Evolutionary conservation across 2,797 vertebrate species (phyloP).

Genomic region (Tympanoctomys barrerae): DNA sequence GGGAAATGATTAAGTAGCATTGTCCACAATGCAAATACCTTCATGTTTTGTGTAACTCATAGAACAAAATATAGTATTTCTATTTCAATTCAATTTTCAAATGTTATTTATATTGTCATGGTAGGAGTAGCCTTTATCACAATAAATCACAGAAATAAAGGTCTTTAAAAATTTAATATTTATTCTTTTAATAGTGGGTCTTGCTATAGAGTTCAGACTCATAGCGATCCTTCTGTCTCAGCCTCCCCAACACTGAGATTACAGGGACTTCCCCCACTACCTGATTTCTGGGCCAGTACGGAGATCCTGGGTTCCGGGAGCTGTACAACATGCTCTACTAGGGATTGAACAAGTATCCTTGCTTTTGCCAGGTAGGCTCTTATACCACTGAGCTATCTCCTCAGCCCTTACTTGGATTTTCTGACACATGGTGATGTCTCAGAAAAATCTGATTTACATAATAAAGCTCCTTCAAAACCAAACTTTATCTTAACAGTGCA

Average conservation of each 20-base stretch:
- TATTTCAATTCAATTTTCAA: not conserved
- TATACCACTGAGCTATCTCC: no score
- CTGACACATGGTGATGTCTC: not conserved
- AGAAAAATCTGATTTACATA: conserved; percentile 1
- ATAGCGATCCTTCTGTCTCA: no score
- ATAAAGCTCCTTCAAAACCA: not conserved
- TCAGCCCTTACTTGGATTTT: no score
- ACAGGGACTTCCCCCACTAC: no score
- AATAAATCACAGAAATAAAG: not conserved
- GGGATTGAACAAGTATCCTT: no score
- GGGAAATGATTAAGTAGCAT: not conserved
- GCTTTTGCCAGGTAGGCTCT: no score
- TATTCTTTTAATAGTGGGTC: no score
- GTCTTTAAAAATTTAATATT: not conserved
- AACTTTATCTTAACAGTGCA: not conserved
- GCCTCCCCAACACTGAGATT: no score
- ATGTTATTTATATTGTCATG: not conserved
- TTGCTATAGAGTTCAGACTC: no score
- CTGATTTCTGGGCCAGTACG: no score
- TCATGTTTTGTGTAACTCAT: not conserved
- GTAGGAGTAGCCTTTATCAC: not conserved
- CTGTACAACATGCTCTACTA: no score
- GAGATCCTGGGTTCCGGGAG: no score
- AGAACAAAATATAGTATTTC: conserved; percentile 7
- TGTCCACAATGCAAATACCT: not conserved